phyloP scores from a whole-genome alignment of 2,888 invertebrate species.

The Harpagoxenus sublaevis region DNA sequence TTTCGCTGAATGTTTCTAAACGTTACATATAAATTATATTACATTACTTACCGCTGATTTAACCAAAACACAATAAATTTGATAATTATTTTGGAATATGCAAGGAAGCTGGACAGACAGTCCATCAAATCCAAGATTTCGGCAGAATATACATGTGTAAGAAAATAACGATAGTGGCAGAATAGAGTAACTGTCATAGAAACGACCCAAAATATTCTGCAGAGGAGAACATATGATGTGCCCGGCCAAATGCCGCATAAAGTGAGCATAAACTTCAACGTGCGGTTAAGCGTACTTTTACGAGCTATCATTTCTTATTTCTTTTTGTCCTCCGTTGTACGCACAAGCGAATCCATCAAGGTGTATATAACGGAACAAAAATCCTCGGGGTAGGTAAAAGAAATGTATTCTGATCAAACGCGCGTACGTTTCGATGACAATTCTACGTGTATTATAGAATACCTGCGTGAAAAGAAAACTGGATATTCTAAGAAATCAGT shows the following conservation, averaged over 20 bases:
- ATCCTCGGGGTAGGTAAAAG: not conserved
- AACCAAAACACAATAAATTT: slow-evolving; percentile 46
- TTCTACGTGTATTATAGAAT: not conserved
- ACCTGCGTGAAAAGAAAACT: not conserved
- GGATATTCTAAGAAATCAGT: not conserved
- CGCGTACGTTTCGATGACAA: not conserved
- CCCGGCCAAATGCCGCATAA: slow-evolving; percentile 52
- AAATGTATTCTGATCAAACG: not conserved
- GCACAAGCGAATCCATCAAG: not conserved
- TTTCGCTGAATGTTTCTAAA: not conserved
- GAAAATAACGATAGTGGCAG: slow-evolving; percentile 48
- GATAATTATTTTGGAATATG: slow-evolving; percentile 29
- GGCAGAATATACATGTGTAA: slow-evolving; percentile 13
- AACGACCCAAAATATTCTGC: slow-evolving; percentile 41
- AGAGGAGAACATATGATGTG: not conserved
- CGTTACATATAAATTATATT: not conserved
- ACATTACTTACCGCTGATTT: slow-evolving; percentile 42
- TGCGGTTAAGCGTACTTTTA: slow-evolving; percentile 31
- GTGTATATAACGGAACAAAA: not conserved
- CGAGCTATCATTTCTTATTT: slow-evolving; percentile 29
- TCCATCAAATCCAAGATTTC: slow-evolving; percentile 41
- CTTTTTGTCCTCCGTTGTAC: not conserved
- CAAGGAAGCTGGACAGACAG: slow-evolving; percentile 15
- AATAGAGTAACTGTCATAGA: not conserved
- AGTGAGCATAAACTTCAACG: slow-evolving; percentile 40